Evolutionary conservation across 2,797 vertebrate species (phyloP).

Genomic region (Coregonus suidteri): DNA sequence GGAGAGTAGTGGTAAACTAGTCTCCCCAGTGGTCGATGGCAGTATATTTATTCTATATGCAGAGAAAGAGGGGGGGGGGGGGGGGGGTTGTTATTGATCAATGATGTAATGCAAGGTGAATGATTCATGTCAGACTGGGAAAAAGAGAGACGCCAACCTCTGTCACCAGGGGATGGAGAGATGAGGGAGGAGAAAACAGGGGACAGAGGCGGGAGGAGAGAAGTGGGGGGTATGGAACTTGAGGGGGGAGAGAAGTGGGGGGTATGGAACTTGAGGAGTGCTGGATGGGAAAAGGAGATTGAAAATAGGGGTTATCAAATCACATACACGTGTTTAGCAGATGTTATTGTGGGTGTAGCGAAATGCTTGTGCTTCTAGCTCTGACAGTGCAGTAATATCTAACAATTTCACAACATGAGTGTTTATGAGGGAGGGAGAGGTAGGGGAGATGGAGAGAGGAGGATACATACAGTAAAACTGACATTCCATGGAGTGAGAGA

Average conservation of each 20-base stretch:
- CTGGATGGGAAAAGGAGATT: conserved; percentile 1
- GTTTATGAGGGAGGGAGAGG: neutral
- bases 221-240: neutral
- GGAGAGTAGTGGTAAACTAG: conserved; percentile 40
- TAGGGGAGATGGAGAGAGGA: neutral
- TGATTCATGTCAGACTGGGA: conserved; percentile 55
- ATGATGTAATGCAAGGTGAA: conserved; percentile 71
- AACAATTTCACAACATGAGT: neutral
- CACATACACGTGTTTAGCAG: too few species aligned
- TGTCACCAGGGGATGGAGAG: neutral
- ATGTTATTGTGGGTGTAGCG: too few species aligned
- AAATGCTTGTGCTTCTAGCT: too few species aligned
- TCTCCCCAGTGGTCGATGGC: conserved; percentile 26
- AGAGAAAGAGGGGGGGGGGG: conserved; percentile 27
- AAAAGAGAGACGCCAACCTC: conserved; percentile 5
- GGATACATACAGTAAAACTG: conserved; percentile 8
- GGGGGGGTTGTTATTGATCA: conserved; percentile 59
- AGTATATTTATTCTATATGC: conserved; percentile 57
- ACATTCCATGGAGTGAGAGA: neutral
- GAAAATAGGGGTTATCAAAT: neutral
- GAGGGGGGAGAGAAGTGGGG: neutral
- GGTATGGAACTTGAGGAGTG: neutral
- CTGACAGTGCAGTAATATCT: too few species aligned
- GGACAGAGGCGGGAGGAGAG: too few species aligned
- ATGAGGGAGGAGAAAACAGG: neutral